Conservation (phyloP, 2,888 invertebrate species). For the Tenthredo scrophulariae region DNA sequence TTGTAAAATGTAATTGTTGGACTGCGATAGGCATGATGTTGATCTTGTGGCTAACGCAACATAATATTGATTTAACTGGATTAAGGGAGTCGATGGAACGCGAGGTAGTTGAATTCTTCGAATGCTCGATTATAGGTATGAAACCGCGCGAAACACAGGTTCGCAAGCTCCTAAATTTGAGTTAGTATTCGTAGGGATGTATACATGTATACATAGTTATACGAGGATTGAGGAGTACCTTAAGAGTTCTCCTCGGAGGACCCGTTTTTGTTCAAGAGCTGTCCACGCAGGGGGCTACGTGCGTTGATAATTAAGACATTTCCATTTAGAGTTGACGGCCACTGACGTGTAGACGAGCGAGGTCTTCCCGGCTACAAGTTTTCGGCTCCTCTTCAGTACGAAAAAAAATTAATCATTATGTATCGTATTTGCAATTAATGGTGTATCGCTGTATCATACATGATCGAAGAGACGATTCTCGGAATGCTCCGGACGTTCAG, state of each 20-base stretch:
- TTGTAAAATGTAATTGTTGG: background rate
- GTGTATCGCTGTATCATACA: conserved; percentile 50
- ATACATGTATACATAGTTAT: background rate
- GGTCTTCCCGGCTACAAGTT: conserved; percentile 55
- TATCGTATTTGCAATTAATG: conserved; percentile 54
- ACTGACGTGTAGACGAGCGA: conserved; percentile 66
- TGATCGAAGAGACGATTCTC: conserved; percentile 48
- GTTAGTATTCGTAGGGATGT: conserved; percentile 19
- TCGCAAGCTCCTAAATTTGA: background rate
- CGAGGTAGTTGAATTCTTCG: conserved; percentile 16
- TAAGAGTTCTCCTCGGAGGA: conserved; percentile 49
- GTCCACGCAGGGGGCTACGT: conserved; percentile 62
- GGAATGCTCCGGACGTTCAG: conserved; percentile 6
- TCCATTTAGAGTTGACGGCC: conserved; percentile 73
- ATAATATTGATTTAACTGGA: background rate
- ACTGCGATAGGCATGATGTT: background rate
- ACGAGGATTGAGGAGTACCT: conserved; percentile 40
- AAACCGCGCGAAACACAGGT: conserved; percentile 35
- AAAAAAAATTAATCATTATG: conserved; percentile 51
- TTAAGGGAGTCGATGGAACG: background rate
- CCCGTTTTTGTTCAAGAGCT: conserved; percentile 50
- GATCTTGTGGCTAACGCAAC: background rate
- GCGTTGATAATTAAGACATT: conserved; percentile 75
- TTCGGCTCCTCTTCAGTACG: conserved; percentile 34
- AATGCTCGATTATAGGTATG: conserved; percentile 12